phyloP scores from a whole-genome alignment of 2,888 invertebrate species.

The Pyrrhosoma nymphula region DNA sequence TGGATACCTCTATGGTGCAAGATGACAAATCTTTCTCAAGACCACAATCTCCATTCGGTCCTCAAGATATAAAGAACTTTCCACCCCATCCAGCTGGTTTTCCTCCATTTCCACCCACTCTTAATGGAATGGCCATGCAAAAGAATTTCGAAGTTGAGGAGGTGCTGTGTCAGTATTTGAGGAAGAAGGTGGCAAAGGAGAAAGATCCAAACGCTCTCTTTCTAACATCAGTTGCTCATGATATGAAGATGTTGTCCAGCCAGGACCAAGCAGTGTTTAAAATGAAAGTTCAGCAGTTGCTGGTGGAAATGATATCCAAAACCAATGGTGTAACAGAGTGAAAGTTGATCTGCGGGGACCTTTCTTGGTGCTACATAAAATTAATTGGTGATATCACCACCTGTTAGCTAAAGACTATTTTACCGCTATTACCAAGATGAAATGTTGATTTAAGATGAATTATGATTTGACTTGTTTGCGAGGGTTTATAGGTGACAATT shows the following conservation, averaged over 20 bases:
- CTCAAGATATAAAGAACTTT: background rate
- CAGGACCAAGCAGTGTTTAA: constrained; percentile 54
- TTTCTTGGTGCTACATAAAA: background rate
- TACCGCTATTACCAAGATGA: background rate
- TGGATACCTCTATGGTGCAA: background rate
- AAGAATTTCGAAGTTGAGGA: constrained; percentile 50
- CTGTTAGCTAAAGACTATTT: background rate
- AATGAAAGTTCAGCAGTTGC: constrained; percentile 56
- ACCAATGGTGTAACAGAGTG: background rate
- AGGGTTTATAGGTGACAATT: too few species aligned
- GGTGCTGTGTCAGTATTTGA: constrained; percentile 47
- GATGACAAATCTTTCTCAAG: background rate
- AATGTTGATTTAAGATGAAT: background rate
- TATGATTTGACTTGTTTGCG: too few species aligned
- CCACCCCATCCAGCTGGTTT: background rate
- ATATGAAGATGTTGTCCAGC: constrained; percentile 55
- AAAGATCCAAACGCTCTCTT: constrained; percentile 47
- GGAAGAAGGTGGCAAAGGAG: constrained; percentile 34
- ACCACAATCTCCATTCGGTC: background rate
- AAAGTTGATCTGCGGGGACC: background rate
- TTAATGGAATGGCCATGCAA: background rate
- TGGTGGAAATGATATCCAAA: constrained; percentile 49
- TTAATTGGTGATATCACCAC: background rate
- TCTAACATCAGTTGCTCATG: constrained; percentile 52
- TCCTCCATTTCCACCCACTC: background rate